Percentiles rank a stretch among this genome's conserved stretches.
phyloP scores from a whole-genome alignment of 2,113 vertebrate genomes.

The Microtus pennsylvanicus region DNA sequence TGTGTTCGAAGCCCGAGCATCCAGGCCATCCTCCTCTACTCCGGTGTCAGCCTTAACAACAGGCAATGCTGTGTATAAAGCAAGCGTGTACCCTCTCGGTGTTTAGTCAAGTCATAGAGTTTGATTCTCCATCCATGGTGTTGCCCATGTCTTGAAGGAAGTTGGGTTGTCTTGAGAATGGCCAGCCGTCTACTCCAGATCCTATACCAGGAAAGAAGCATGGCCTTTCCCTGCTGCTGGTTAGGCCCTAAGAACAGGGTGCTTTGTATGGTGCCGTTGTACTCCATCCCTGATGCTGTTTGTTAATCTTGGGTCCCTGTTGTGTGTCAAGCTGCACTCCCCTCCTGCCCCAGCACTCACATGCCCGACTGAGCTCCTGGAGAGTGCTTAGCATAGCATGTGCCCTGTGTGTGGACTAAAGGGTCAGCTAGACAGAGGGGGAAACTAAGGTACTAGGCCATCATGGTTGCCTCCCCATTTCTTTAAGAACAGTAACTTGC shows the following conservation, averaged over 20 bases:
- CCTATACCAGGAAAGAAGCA: not conserved
- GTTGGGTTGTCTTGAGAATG: slow-evolving; percentile 52
- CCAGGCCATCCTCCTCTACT: not conserved
- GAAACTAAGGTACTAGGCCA: not conserved
- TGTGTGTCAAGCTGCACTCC: not conserved
- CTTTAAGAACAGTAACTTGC: not conserved
- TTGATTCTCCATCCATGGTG: not conserved
- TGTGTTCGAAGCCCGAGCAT: slow-evolving; percentile 12
- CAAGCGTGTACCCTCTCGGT: slow-evolving; percentile 41
- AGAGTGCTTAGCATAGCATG: not conserved
- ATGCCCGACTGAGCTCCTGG: not conserved
- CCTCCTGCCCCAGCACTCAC: not conserved
- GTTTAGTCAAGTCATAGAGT: slow-evolving; percentile 34
- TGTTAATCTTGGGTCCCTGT: not conserved
- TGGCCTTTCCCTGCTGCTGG: too few relatives aligned
- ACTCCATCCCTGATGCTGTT: rapidly evolving
- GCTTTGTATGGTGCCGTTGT: not conserved
- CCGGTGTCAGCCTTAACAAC: slow-evolving; percentile 33
- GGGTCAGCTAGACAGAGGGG: not conserved
- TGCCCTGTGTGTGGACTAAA: not conserved
- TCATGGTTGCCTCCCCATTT: not conserved
- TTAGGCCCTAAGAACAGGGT: not conserved
- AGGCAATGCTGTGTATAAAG: slow-evolving; percentile 5
- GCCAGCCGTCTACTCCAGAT: not conserved
- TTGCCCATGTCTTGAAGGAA: not conserved